A percentile compares a stretch with the other conserved stretches of the same genome.
phyloP scores from a whole-genome alignment of 1,140 invertebrate species.

The Charaxes varanes region DNA sequence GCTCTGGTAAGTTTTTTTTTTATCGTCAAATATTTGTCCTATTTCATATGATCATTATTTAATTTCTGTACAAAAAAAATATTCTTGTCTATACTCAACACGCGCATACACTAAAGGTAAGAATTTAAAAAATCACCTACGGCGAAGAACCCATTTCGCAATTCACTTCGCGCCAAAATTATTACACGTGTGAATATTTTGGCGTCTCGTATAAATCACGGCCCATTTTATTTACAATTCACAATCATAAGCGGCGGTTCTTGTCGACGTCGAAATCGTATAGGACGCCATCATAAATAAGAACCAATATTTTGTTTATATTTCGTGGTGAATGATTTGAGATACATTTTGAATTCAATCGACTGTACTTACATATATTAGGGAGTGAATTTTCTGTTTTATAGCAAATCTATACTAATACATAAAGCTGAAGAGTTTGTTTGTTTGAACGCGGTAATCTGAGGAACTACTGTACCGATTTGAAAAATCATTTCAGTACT shows the following conservation, averaged over 20 bases:
- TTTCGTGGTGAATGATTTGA: slow-evolving; percentile 22
- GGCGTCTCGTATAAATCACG: slow-evolving; percentile 17
- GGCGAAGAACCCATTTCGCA: slow-evolving; percentile 11
- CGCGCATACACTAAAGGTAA: background rate
- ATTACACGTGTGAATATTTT: slow-evolving; percentile 13
- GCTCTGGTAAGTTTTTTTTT: slow-evolving; percentile 23
- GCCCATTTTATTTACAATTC: slow-evolving; percentile 32
- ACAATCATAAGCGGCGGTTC: slow-evolving; percentile 31
- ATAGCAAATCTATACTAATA: slow-evolving; percentile 7
- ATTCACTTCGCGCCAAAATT: slow-evolving; percentile 14
- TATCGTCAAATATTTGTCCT: background rate
- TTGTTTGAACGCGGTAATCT: too few species aligned
- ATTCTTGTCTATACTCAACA: background rate
- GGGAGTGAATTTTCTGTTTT: slow-evolving; percentile 36
- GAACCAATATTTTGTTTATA: slow-evolving; percentile 24
- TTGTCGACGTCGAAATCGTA: slow-evolving; percentile 32
- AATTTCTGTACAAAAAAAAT: background rate
- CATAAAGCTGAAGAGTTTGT: too few species aligned
- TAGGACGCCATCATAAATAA: slow-evolving; percentile 40
- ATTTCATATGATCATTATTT: background rate
- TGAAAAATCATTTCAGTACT: too few species aligned
- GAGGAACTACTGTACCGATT: too few species aligned
- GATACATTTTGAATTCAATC: too few species aligned
- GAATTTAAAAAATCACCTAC: slow-evolving; percentile 7
- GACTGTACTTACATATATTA: too few species aligned